Percentiles rank a stretch among this genome's conserved stretches.
These are phyloP conservation scores for Leucoraja erinaceus DNA, from an alignment of 2,113 vertebrate species.

Conservation along the genomic window DNA sequence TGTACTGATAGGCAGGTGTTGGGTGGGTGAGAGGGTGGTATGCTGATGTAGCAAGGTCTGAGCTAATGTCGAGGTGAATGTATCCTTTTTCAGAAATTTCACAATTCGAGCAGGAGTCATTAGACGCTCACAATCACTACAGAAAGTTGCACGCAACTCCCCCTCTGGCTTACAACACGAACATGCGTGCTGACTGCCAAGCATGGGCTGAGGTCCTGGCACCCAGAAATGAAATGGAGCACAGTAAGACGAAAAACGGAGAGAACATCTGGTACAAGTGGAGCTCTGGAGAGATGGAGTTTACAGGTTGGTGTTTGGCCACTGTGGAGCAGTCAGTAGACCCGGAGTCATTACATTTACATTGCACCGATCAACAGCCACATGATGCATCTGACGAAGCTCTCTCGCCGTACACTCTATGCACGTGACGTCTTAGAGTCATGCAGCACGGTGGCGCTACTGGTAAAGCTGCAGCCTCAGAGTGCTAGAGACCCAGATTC, in stretches of 20 bases:
- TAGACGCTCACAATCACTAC: constrained; percentile 46
- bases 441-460: no score
- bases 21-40: background rate
- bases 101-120: background rate
- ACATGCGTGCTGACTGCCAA: constrained; percentile 47
- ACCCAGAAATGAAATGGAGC: constrained; percentile 43
- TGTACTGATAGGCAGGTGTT: background rate
- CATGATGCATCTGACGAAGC: background rate
- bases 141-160: constrained; percentile 43
- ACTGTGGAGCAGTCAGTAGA: no score
- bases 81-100: background rate
- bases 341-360: background rate
- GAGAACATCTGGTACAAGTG: constrained; percentile 49
- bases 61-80: background rate
- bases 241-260: constrained; percentile 46
- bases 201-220: constrained; percentile 47
- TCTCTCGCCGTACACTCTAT: no score
- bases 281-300: constrained; percentile 42
- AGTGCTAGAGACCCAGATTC: no score
- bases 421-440: background rate
- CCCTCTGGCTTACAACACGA: constrained; percentile 42
- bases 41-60: background rate
- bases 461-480: no score
- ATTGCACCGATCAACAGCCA: background rate
- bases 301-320: constrained; percentile 40